These are phyloP conservation scores for Chaetogeoica ovagalla DNA, from an alignment of 2,888 invertebrate species.

Conservation along the genomic window DNA sequence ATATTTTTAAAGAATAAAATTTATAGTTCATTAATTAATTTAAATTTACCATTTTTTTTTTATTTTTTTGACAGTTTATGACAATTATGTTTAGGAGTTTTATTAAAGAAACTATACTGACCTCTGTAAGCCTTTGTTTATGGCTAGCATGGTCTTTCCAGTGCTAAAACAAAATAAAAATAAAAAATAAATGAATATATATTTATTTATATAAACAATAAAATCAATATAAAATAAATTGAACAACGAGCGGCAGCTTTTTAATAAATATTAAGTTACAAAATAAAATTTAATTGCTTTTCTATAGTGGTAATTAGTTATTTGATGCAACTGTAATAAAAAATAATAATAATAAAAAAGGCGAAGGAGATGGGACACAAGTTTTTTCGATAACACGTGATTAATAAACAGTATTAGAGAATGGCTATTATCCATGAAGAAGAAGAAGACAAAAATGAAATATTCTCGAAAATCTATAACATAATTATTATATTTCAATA, in stretches of 20 bases:
- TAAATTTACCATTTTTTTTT: not conserved
- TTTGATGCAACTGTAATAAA: slow-evolving; percentile 21
- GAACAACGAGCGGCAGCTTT: slow-evolving; percentile 52
- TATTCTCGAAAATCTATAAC: not conserved
- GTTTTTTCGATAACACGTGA: slow-evolving; percentile 1
- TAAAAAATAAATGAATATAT: slow-evolving; percentile 60
- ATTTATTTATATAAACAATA: slow-evolving; percentile 57
- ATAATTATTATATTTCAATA: slow-evolving; percentile 21
- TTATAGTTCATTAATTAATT: not conserved
- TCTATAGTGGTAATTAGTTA: not conserved
- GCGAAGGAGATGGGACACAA: not conserved
- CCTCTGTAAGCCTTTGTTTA: slow-evolving; percentile 84
- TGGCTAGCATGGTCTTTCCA: slow-evolving; percentile 81
- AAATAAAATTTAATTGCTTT: slow-evolving; percentile 4
- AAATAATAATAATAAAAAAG: not conserved
- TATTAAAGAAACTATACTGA: slow-evolving; percentile 62
- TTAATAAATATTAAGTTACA: slow-evolving; percentile 46
- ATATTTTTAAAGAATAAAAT: too few species aligned
- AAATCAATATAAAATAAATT: slow-evolving; percentile 32
- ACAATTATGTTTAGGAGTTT: not conserved
- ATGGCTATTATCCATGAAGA: not conserved
- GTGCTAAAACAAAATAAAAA: slow-evolving; percentile 70
- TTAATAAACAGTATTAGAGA: slow-evolving; percentile 5
- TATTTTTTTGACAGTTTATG: not conserved
- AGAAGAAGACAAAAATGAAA: not conserved